A percentile compares a stretch with the other conserved stretches of the same genome.
These are phyloP conservation scores for Erpobdella octoculata DNA, from an alignment of 2,888 invertebrate genomes.

Conservation along the genomic window DNA sequence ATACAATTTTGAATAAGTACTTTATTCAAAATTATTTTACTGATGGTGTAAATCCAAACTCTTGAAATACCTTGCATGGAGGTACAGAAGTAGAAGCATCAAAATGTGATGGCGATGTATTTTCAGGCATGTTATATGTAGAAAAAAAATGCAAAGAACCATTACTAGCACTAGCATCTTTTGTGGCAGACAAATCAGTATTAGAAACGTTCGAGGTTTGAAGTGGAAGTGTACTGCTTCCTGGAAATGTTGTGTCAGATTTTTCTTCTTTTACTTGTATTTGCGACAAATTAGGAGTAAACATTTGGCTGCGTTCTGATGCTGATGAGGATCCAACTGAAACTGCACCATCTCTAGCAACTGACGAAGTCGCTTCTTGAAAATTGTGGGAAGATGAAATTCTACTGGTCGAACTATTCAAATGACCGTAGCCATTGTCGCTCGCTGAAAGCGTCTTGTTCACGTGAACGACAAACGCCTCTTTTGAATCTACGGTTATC, in stretches of 20 bases:
- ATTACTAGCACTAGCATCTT: not conserved
- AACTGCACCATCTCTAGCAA: conserved; percentile 1
- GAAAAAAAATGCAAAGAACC: not conserved
- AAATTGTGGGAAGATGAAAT: not conserved
- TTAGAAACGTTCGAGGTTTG: not conserved
- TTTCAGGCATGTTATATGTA: no score
- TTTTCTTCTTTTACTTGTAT: no score
- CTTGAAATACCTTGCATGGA: no score
- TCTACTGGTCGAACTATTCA: not conserved
- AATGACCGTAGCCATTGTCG: not conserved
- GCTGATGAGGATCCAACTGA: conserved; percentile 10
- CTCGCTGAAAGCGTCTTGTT: not conserved
- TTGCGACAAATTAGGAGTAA: no score
- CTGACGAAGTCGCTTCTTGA: conserved; percentile 2
- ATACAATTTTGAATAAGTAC: no score
- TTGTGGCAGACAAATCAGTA: not conserved
- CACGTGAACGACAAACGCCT: conserved; percentile 5
- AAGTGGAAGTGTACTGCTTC: not conserved
- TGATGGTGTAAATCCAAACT: no score
- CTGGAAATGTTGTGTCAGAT: not conserved
- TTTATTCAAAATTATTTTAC: no score
- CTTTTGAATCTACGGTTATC: conserved; percentile 1
- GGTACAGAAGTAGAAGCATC: no score
- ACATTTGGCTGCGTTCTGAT: no score
- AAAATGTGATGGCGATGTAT: no score